Percentiles rank a stretch among this genome's conserved stretches.
Evolutionary conservation across 1,140 invertebrate species (phyloP).

Genomic region (Lethocerus indicus): DNA sequence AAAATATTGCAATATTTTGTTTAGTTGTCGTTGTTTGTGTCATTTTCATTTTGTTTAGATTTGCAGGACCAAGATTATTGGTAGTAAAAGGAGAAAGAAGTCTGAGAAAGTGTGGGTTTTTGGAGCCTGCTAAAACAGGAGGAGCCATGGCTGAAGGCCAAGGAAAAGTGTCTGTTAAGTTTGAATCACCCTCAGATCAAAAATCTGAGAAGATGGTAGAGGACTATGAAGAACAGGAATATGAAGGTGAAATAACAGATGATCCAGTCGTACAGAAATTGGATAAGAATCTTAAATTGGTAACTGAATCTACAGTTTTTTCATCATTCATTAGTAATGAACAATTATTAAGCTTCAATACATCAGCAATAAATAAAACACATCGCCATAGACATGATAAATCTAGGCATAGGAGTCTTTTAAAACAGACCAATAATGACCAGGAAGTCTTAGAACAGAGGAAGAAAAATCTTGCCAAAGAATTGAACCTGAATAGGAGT

Average conservation of each 20-base stretch:
- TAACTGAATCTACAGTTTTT: neutral
- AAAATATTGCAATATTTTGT: conserved; percentile 1
- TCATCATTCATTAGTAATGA: too few species aligned
- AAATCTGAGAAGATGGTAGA: too few species aligned
- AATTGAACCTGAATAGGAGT: neutral
- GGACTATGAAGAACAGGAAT: neutral
- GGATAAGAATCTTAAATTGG: neutral
- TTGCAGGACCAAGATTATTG: conserved; percentile 53
- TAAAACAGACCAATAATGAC: neutral
- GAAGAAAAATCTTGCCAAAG: neutral
- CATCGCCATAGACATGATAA: conserved; percentile 25
- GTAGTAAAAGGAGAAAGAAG: conserved; percentile 59
- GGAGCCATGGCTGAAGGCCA: conserved; percentile 33
- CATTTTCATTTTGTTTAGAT: conserved; percentile 23
- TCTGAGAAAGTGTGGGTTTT: conserved; percentile 53
- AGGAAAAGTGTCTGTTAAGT: conserved; percentile 47
- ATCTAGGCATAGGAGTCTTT: conserved; percentile 15
- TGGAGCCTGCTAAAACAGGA: conserved; percentile 27
- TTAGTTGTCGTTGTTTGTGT: neutral
- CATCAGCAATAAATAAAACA: too few species aligned
- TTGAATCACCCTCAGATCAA: too few species aligned
- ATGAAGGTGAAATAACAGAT: neutral
- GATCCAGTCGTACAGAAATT: neutral
- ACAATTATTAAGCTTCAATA: too few species aligned
- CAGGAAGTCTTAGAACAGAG: neutral